These are phyloP conservation scores for Anthopleura xanthogrammica DNA, from an alignment of 92 coral and sea anemone species.

Conservation along the genomic window DNA sequence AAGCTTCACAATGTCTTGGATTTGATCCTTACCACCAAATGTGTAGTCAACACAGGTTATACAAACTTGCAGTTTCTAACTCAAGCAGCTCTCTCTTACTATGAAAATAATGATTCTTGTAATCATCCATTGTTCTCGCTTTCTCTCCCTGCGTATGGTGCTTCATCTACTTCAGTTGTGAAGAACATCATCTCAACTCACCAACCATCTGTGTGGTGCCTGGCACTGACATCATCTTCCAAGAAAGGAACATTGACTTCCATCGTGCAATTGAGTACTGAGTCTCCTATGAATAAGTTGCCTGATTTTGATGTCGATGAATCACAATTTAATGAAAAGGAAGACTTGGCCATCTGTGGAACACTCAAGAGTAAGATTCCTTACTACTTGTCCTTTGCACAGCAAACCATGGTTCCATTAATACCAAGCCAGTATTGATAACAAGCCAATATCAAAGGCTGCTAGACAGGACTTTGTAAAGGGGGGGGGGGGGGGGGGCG, in stretches of 20 bases:
- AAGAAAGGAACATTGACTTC: conserved; percentile 57
- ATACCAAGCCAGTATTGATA: neutral
- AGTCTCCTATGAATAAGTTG: conserved; percentile 33
- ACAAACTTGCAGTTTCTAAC: conserved; percentile 75
- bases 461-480: too few relatives aligned
- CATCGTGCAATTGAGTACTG: conserved; percentile 62
- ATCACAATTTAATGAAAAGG: conserved; percentile 49
- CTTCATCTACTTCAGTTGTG: conserved; percentile 74
- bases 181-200: conserved; percentile 69
- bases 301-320: conserved; percentile 32
- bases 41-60: conserved; percentile 70
- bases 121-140: conserved; percentile 83
- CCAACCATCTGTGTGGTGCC: conserved; percentile 82
- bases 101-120: conserved; percentile 52
- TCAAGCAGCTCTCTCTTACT: conserved; percentile 74
- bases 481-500: too few relatives aligned
- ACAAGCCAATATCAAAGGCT: too few relatives aligned
- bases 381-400: conserved; percentile 64
- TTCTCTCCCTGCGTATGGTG: conserved; percentile 89
- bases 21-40: conserved; percentile 71
- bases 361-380: conserved; percentile 44
- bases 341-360: conserved; percentile 28
- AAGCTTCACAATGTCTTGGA: conserved; percentile 86
- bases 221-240: conserved; percentile 60
- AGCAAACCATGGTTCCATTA: conserved; percentile 49